Conservation (phyloP, 2,888 invertebrate species). For the Plemyria rubiginata region DNA sequence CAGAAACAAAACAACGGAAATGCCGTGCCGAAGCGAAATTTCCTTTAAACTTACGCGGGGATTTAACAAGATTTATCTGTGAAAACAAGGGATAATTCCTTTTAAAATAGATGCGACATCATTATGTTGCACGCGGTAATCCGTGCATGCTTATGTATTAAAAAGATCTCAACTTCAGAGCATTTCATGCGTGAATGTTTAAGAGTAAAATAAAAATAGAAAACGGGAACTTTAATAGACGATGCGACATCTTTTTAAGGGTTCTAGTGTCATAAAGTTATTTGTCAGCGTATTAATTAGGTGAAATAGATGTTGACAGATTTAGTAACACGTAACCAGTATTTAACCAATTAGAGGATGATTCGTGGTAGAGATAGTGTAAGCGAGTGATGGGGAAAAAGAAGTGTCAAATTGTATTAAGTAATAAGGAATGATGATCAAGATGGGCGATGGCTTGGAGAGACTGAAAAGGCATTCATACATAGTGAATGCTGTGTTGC, state of each 20-base stretch:
- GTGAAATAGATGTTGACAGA: conserved; percentile 72
- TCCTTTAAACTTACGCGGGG: conserved; percentile 64
- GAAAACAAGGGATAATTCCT: conserved; percentile 61
- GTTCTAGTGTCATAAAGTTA: conserved; percentile 68
- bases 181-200: conserved; percentile 64
- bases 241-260: conserved; percentile 68
- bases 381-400: conserved; percentile 68
- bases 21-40: conserved; percentile 58
- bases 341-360: conserved; percentile 50
- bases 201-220: conserved; percentile 70
- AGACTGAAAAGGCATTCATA: conserved; percentile 73
- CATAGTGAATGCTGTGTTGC: conserved; percentile 71
- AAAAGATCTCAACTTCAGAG: conserved; percentile 52
- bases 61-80: conserved; percentile 66
- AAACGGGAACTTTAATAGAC: conserved; percentile 61
- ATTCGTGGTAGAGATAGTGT: conserved; percentile 52
- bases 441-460: conserved; percentile 72
- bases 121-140: conserved; percentile 66
- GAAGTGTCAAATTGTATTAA: conserved; percentile 71
- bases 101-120: conserved; percentile 63
- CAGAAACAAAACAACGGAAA: conserved; percentile 49
- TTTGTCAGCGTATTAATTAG: conserved; percentile 79
- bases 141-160: conserved; percentile 51
- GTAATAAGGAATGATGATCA: conserved; percentile 51
- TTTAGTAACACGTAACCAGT: conserved; percentile 61